Evolutionary conservation across 1,140 invertebrate genomes (phyloP).

Genomic region (Marisa cornuarietis): DNA sequence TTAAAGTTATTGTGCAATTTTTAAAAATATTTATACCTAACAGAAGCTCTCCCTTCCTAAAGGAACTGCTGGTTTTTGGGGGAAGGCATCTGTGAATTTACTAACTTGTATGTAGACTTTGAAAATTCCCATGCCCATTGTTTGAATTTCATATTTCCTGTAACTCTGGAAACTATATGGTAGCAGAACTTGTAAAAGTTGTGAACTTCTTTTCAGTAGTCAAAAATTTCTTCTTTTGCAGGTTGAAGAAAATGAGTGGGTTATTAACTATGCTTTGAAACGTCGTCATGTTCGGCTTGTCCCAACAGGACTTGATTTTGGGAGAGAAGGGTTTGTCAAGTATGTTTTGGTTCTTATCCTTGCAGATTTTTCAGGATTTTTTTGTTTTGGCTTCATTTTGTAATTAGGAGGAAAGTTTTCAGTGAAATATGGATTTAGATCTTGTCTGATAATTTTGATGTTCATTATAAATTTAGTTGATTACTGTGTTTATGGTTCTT

Average conservation of each 20-base stretch:
- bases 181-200: too few species aligned
- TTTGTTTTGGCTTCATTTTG: neutral
- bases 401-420: neutral
- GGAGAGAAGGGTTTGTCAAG: constrained; percentile 92
- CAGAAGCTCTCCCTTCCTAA: too few species aligned
- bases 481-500: too few species aligned
- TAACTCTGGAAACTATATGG: too few species aligned
- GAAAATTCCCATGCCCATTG: neutral
- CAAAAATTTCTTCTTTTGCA: constrained; percentile 50
- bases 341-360: constrained; percentile 63
- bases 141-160: neutral
- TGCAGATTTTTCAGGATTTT: neutral
- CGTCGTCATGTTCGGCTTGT: constrained; percentile 93
- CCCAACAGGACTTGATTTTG: constrained; percentile 93
- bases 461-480: neutral
- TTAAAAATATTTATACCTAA: too few species aligned
- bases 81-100: neutral
- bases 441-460: neutral
- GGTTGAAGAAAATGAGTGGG: constrained; percentile 98
- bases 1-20: too few species aligned
- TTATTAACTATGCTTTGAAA: constrained; percentile 95
- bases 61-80: too few species aligned
- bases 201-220: too few species aligned
- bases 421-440: neutral
- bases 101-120: neutral